Conservation (phyloP, 1,140 invertebrate species). For the Drosophila sturtevanti region DNA sequence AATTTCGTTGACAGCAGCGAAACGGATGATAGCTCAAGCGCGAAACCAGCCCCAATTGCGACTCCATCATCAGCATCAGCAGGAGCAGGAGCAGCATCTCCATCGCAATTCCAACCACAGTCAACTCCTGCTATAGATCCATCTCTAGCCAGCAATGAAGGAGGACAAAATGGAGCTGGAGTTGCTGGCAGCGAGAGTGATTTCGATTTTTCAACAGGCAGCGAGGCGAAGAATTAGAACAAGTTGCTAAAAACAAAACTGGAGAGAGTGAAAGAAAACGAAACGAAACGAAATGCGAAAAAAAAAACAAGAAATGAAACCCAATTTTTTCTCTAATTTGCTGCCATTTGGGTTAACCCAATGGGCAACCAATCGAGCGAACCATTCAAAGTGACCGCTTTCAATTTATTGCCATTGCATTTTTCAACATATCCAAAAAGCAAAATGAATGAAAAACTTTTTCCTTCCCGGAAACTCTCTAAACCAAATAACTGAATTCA, state of each 20-base stretch:
- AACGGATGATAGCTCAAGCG: constrained; percentile 82
- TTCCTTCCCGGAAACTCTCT: neutral
- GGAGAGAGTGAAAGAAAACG: neutral
- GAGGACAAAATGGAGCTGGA: neutral
- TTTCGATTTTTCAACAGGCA: constrained; percentile 81
- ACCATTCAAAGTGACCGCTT: constrained; percentile 51
- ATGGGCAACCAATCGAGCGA: constrained; percentile 36
- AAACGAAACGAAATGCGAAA: too few relatives aligned
- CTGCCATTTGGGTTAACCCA: constrained; percentile 76
- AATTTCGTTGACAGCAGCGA: constrained; percentile 82
- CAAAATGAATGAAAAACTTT: neutral
- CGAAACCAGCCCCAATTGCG: constrained; percentile 59
- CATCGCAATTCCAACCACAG: neutral
- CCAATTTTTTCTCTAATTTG: constrained; percentile 66
- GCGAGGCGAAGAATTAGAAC: constrained; percentile 78
- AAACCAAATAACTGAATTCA: too few relatives aligned
- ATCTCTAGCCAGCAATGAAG: neutral
- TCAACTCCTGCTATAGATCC: neutral
- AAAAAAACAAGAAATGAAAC: too few relatives aligned
- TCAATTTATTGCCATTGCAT: constrained; percentile 68
- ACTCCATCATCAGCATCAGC: constrained; percentile 7
- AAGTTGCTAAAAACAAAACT: constrained; percentile 36
- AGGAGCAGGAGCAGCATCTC: neutral
- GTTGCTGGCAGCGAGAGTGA: constrained; percentile 71
- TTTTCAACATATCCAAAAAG: constrained; percentile 3